Evolutionary conservation across 1,140 invertebrate species (phyloP).

Genomic region (Brachionus sp.): DNA sequence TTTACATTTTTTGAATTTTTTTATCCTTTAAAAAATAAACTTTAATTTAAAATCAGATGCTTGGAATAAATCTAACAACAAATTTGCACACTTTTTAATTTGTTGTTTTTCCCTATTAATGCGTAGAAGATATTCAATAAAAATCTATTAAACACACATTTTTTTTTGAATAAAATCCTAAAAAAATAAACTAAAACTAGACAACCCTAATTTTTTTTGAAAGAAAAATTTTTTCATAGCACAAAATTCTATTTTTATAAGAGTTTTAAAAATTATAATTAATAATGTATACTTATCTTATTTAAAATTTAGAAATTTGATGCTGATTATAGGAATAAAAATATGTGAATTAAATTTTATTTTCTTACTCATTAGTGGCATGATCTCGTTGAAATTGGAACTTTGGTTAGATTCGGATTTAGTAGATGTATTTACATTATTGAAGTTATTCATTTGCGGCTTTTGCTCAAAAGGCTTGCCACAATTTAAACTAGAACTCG

Average conservation of each 20-base stretch:
- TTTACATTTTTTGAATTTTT: too few species aligned
- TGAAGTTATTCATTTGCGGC: neutral
- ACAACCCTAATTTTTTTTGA: neutral
- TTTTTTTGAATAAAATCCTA: neutral
- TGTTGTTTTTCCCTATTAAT: too few species aligned
- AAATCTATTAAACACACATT: neutral
- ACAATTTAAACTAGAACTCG: neutral
- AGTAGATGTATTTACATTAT: neutral
- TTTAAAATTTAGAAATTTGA: neutral
- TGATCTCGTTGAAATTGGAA: neutral
- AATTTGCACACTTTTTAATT: too few species aligned
- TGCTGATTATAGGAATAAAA: neutral
- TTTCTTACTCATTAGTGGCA: conserved; percentile 18
- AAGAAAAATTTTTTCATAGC: neutral
- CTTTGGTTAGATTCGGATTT: neutral
- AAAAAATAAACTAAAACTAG: neutral
- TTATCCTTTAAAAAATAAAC: too few species aligned
- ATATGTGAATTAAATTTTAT: neutral
- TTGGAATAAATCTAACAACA: too few species aligned
- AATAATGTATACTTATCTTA: neutral
- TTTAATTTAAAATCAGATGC: too few species aligned
- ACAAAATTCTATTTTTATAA: neutral
- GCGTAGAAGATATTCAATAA: too few species aligned
- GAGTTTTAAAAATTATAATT: neutral
- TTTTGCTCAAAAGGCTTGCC: neutral